These are phyloP conservation scores for Lamellibrachia luymesi DNA, from an alignment of 1,140 invertebrate species.

Conservation along the genomic window DNA sequence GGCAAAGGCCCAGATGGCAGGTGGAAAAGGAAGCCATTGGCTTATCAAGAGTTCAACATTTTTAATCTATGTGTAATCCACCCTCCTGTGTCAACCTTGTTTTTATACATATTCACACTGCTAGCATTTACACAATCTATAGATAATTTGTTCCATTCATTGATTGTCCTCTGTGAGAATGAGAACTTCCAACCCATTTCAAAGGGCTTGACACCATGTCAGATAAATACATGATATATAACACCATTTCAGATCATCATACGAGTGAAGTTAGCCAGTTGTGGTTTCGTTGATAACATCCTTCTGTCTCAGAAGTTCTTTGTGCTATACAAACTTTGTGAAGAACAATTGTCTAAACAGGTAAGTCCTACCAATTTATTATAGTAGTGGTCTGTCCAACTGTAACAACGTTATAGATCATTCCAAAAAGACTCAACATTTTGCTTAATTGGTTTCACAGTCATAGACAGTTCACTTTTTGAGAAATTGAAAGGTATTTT, in stretches of 20 bases:
- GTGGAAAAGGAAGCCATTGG: too few relatives aligned
- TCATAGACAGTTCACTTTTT: neutral
- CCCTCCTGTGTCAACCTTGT: too few relatives aligned
- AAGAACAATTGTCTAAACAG: constrained; percentile 96
- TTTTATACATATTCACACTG: too few relatives aligned
- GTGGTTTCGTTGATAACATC: constrained; percentile 94
- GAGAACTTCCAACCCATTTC: neutral
- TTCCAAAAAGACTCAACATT: neutral
- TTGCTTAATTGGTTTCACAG: neutral
- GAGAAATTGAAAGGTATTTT: neutral
- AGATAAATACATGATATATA: too few relatives aligned
- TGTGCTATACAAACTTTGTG: constrained; percentile 93
- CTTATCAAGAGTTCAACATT: too few relatives aligned
- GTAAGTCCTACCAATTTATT: constrained; percentile 50
- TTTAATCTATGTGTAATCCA: too few relatives aligned
- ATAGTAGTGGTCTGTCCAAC: neutral
- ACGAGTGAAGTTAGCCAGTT: constrained; percentile 90
- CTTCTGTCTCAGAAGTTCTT: constrained; percentile 93
- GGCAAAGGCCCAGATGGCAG: too few relatives aligned
- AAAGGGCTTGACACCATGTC: neutral
- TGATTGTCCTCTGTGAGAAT: too few relatives aligned
- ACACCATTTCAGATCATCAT: constrained; percentile 78
- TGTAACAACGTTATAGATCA: neutral
- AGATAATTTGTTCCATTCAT: too few relatives aligned
- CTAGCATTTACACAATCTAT: too few relatives aligned